Evolutionary conservation across 2,888 invertebrate species (phyloP).

Genomic region (Reticulitermes lucifugus): DNA sequence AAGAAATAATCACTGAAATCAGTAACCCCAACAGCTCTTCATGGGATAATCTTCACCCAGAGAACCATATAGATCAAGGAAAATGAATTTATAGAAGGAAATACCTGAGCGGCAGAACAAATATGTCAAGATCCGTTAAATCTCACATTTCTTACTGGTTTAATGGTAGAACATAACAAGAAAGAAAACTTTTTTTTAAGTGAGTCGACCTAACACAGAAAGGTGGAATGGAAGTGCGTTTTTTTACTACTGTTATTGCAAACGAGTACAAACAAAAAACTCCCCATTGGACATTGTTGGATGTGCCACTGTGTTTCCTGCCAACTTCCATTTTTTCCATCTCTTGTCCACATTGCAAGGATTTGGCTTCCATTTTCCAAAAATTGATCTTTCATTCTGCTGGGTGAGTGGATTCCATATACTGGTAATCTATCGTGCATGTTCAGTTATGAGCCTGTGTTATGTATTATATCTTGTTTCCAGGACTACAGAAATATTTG

Average conservation of each 20-base stretch:
- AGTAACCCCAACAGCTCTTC: constrained; percentile 14
- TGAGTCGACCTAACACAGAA: constrained; percentile 36
- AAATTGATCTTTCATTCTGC: background rate
- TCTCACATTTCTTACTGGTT: constrained; percentile 35
- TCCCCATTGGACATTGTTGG: constrained; percentile 37
- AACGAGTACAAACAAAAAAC: constrained; percentile 45
- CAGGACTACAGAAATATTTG: too few species aligned
- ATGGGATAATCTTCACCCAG: constrained; percentile 31
- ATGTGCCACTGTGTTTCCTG: constrained; percentile 42
- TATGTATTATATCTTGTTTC: too few species aligned
- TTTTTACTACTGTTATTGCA: constrained; percentile 38
- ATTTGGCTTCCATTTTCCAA: constrained; percentile 9
- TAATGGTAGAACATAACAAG: constrained; percentile 20
- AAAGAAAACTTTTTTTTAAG: constrained; percentile 30
- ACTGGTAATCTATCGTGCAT: too few species aligned
- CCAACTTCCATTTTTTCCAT: constrained; percentile 21
- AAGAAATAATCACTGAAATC: constrained; percentile 9
- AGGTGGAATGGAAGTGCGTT: constrained; percentile 44
- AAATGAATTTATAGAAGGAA: constrained; percentile 23
- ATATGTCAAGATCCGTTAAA: constrained; percentile 39
- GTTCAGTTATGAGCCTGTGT: too few species aligned
- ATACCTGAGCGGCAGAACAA: constrained; percentile 43
- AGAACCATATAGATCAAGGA: background rate
- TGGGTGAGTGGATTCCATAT: constrained; percentile 1
- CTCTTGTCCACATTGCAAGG: background rate